Evolutionary conservation across 2,888 invertebrate genomes (phyloP), one percentile per base, ranked within the genome.

Genomic region (Caenorhabditis parvicauda): DNA sequence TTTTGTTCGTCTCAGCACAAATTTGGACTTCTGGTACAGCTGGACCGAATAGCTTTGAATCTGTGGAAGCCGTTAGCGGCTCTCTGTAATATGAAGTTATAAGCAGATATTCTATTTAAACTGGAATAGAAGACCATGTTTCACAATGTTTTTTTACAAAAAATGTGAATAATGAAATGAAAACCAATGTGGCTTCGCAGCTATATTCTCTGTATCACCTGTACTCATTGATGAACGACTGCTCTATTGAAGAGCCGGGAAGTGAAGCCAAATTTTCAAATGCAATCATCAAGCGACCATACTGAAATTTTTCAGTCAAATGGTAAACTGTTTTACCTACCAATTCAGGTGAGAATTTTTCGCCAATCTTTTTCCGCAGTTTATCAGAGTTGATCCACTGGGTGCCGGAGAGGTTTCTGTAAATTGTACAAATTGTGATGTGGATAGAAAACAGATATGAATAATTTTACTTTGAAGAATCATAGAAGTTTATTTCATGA

Each of bases 341-440:
- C 67, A 76, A 70, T 54, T 76, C 74, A 12, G 70, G 67, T 6
- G 66, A 67, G 29, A 79, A 55, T 44, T 71, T 72, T 47, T 79
- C 79, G 17, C 70, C 69, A 9, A 79, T 29, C 39, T 59, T 69
- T 52, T 70, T 67, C 29, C 56, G 55, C 60, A 79, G 59, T 52
- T 68, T 71, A 32, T 75, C 73, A 32, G 75, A 64, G 19, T 55
- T 59, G 29, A 77, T 47, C 78, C 77, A 77, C 43, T 60, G 61
- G 21, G 64, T 67, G n/a, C 87, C 87, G 51, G 83, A 72, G 21
- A 85, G 72, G 43, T 63, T 67, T 32, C 69, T 59, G 45, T 35
- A 51, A 58, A 38, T 17, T 35, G 29, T 14, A 21, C 27, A 54
- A 41, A 35, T 32, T 21, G 14, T 42, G 43, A 17, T 12, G 21